Base-by-base conservation (phyloP, 2,113 vertebrate species). In the Fregetta grallaria region DNA sequence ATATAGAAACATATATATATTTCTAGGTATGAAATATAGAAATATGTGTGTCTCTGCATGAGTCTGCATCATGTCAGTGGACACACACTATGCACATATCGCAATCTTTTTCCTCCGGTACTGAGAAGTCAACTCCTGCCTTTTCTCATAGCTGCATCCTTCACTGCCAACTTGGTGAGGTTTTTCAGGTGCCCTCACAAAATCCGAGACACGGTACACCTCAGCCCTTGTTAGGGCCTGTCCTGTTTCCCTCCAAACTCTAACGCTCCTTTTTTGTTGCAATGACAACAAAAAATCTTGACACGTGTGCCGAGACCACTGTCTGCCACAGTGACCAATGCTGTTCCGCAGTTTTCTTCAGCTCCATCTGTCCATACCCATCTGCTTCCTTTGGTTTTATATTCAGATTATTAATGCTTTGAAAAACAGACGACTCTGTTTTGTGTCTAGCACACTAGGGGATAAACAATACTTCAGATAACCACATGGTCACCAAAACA, bases 31-130 rank as follows among this genome's bases (percentile, higher is more conserved):
- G 38, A 38, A 38, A 38, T 38, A 38, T 38, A 38, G 38, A 38
- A 38, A 38, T 32, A 17, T 17, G 16, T 9, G 40, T 38, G 11
- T 34, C 3, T n/a, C 68, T 14, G 21, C 19, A 12, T 13, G 8
- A 65, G 49, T 34, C 40, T 47, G 67, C 25, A 36, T 19, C 44
- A 30, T 6, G 22, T 58, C 76, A 58, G 42, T 4, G 14, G 44
- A 25, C 40, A 20, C 11, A 49, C 13, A 20, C 53, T 13, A 30
- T 1, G 6, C 15, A 58, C 0, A 2, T 15, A 58, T 4, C 8
- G 10, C 23, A n/a, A 47, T 38, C 47, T 70, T 67, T 29, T 30
- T 30, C 40, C 47, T 47, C 30, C 25, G 7, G 63, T n/a, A 30
- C 40, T 5, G 15, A 53, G 55, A 40, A 50, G 12, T 13, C 27